These are phyloP conservation scores for Pseudonaja textilis DNA, from an alignment of 2,113 vertebrate genomes.

Conservation along the genomic window DNA sequence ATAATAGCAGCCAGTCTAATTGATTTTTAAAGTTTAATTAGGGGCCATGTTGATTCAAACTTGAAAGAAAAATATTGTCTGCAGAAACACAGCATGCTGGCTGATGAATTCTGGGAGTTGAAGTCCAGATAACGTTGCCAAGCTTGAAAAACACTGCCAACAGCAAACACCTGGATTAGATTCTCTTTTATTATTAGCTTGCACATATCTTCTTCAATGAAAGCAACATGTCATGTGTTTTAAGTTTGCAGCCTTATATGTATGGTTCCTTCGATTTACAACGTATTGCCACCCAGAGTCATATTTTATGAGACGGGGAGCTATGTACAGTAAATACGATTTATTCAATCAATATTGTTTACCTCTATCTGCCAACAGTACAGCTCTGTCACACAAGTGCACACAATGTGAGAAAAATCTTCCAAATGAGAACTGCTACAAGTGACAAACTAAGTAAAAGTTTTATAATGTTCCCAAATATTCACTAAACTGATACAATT, in stretches of 20 bases:
- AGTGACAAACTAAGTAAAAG: neutral
- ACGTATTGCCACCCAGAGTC: neutral
- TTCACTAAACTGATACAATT: neutral
- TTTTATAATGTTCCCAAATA: neutral
- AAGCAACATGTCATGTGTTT: neutral
- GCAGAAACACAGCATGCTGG: neutral
- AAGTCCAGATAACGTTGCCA: neutral
- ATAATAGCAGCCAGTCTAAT: neutral
- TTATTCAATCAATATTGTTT: slow-evolving; percentile 2
- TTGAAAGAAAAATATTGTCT: slow-evolving; percentile 27
- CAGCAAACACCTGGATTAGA: neutral
- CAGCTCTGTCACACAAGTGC: neutral
- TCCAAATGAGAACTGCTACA: neutral
- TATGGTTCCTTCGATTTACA: neutral
- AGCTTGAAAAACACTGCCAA: neutral
- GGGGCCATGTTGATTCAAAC: neutral
- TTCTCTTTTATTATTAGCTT: slow-evolving; percentile 21
- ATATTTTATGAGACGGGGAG: neutral
- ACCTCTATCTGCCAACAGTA: neutral
- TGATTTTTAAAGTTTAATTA: slow-evolving; percentile 16
- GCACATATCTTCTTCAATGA: slow-evolving; percentile 15
- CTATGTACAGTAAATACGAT: neutral
- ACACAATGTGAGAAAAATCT: neutral
- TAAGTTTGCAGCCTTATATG: neutral
- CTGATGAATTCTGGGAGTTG: neutral